Evolutionary conservation across 2,797 vertebrate species (phyloP).

Genomic region (Danio jaintianensis): DNA sequence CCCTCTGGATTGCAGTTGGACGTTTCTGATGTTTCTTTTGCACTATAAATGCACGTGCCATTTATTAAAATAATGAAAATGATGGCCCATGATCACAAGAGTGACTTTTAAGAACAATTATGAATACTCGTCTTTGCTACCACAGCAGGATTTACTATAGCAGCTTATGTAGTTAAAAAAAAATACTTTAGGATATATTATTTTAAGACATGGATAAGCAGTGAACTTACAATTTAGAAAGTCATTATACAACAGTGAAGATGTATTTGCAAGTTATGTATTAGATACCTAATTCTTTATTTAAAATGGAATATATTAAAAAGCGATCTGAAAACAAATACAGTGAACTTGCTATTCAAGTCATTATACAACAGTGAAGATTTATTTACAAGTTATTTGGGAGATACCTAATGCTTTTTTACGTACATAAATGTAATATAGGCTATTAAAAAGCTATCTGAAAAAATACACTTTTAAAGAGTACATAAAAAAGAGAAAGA

Average conservation of each 20-base stretch:
- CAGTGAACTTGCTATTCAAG: too few relatives aligned
- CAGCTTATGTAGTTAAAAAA: too few relatives aligned
- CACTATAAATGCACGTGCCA: background rate
- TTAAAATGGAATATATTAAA: too few relatives aligned
- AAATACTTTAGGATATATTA: background rate
- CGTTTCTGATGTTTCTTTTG: background rate
- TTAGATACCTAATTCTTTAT: too few relatives aligned
- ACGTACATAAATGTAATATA: background rate
- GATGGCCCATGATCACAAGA: background rate
- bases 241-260: background rate
- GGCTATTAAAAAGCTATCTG: background rate
- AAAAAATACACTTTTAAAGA: background rate
- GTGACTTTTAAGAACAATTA: too few relatives aligned
- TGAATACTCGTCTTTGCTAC: background rate
- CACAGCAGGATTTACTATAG: too few relatives aligned
- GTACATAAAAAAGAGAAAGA: background rate
- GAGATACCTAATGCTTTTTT: background rate
- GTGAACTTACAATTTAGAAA: background rate
- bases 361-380: too few relatives aligned
- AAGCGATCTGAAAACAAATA: too few relatives aligned
- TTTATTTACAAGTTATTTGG: background rate
- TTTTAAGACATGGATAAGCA: background rate
- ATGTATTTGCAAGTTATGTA: background rate
- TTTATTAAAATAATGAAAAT: conserved; percentile 11
- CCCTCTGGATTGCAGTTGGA: conserved; percentile 4